Conservation (phyloP, 2,888 invertebrate genomes). For the Spicauda simplicius region DNA sequence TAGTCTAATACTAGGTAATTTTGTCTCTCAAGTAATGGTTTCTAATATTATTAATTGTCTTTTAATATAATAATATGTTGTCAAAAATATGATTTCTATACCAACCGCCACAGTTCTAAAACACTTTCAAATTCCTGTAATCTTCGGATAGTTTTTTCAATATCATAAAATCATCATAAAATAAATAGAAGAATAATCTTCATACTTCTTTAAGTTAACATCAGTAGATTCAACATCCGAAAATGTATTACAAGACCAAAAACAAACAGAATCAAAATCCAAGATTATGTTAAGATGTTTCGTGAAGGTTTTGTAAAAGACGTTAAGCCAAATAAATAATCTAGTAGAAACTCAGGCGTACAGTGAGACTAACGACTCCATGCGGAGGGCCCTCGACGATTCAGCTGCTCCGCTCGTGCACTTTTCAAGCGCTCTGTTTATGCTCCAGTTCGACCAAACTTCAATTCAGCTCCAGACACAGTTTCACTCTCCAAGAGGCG, state of each 20-base stretch:
- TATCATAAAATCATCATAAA: too few relatives aligned
- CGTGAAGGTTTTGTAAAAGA: conserved; percentile 53
- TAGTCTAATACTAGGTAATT: too few relatives aligned
- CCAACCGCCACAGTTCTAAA: too few relatives aligned
- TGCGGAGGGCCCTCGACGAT: conserved; percentile 62
- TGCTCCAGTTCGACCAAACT: conserved; percentile 68
- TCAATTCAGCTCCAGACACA: conserved; percentile 46
- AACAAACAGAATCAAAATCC: conserved; percentile 7
- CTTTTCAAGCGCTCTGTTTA: conserved; percentile 79
- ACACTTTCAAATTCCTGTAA: too few relatives aligned
- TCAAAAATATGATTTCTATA: too few relatives aligned
- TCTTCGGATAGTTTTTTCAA: too few relatives aligned
- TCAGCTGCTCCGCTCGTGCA: conserved; percentile 70
- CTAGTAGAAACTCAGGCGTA: conserved; percentile 44
- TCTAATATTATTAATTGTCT: too few relatives aligned
- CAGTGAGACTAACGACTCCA: conserved; percentile 68
- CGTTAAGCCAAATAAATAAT: conserved; percentile 66
- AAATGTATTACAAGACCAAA: neutral
- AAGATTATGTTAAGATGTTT: conserved; percentile 22
- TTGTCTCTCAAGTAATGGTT: too few relatives aligned
- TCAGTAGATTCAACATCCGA: too few relatives aligned
- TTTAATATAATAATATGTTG: too few relatives aligned
- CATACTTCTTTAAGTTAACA: too few relatives aligned
- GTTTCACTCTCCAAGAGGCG: conserved; percentile 17
- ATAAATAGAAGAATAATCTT: too few relatives aligned